phyloP scores from a whole-genome alignment of 2,113 vertebrate species.

The Dolichallabes microphthalmus region DNA sequence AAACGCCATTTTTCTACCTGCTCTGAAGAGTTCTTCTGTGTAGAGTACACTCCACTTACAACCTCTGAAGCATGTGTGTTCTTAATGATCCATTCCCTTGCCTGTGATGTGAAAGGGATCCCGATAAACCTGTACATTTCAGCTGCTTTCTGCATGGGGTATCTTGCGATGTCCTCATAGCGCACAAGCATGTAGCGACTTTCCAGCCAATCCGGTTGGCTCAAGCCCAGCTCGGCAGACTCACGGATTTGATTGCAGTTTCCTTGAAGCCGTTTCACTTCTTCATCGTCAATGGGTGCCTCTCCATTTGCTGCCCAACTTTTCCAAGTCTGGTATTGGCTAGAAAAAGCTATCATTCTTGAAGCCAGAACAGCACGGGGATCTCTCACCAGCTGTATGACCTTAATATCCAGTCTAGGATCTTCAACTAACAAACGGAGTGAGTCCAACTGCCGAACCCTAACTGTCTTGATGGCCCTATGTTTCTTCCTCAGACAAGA shows the following conservation, averaged over 20 bases:
- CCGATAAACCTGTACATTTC: slow-evolving; percentile 91
- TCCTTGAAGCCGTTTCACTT: slow-evolving; percentile 82
- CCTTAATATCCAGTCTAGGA: slow-evolving; percentile 80
- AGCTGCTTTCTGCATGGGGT: slow-evolving; percentile 85
- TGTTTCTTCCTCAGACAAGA: slow-evolving; percentile 84
- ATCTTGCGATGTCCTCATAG: slow-evolving; percentile 89
- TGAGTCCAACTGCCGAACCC: slow-evolving; percentile 85
- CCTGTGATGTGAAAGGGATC: slow-evolving; percentile 83
- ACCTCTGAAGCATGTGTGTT: slow-evolving; percentile 84
- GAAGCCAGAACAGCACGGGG: slow-evolving; percentile 91
- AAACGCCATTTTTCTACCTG: slow-evolving; percentile 95
- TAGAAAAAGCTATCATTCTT: slow-evolving; percentile 89
- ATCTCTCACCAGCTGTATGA: slow-evolving; percentile 94
- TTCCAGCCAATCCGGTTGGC: slow-evolving; percentile 82
- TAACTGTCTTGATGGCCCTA: slow-evolving; percentile 87
- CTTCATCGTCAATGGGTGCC: slow-evolving; percentile 79
- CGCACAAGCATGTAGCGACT: slow-evolving; percentile 92
- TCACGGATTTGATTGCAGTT: slow-evolving; percentile 88
- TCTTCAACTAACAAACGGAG: slow-evolving; percentile 86
- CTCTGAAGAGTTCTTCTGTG: slow-evolving; percentile 91
- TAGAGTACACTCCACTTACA: slow-evolving; percentile 83
- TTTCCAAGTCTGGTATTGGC: slow-evolving; percentile 90
- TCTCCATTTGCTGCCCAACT: slow-evolving; percentile 82
- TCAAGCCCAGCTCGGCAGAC: slow-evolving; percentile 86
- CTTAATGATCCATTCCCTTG: slow-evolving; percentile 85